Base-by-base conservation (phyloP, 2,113 vertebrate species). In the Crocuta crocuta region DNA sequence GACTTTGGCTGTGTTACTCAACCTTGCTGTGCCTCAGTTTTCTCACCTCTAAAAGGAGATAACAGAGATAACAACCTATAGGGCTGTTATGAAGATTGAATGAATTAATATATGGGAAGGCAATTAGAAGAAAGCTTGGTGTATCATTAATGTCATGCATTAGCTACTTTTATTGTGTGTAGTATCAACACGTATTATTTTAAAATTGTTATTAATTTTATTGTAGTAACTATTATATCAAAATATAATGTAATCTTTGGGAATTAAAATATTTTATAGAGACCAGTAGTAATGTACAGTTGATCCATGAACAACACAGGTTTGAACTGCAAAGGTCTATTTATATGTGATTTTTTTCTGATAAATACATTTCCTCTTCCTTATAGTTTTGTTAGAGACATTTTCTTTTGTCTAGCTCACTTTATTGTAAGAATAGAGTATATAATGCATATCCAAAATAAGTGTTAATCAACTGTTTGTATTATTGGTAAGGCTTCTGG, bases 201-300 rank as follows among this genome's bases (percentile, higher is more conserved):
- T 82, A 35, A 43, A 74, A 84, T 88, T 50, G 78, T 78, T 33
- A 90, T 91, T 66, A 53, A 45, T 61, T 12, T 55, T 66, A 26
- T 71, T 53, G 76, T n/a, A 28, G 61, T 85, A 45, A 39, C 79
- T 81, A 19, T 92, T 81, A 65, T 50, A 11, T 61, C 6, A 43
- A 68, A 88, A 76, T 93, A 63, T 68, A 65, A 61, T 74, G 63
- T 68, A 81, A 61, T 43, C 24, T 89, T 85, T 19, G 10, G 4
- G 10, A 55, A 48, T 73, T 43, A 86, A 95, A 93, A 61, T 39
- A 85, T 71, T 93, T 97, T 86, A 35, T 26, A 84, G 76, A 95
- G n/a, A 92, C 9, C 1, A 48, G 4, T 50, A 63, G 23, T 93
- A 85, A 68, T 16, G 83, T 45, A 79, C 17, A 73, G 43, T 39